Percentiles rank a stretch among this genome's conserved stretches.
Evolutionary conservation across 2,113 vertebrate species (phyloP).

Genomic region (Promerops cafer): DNA sequence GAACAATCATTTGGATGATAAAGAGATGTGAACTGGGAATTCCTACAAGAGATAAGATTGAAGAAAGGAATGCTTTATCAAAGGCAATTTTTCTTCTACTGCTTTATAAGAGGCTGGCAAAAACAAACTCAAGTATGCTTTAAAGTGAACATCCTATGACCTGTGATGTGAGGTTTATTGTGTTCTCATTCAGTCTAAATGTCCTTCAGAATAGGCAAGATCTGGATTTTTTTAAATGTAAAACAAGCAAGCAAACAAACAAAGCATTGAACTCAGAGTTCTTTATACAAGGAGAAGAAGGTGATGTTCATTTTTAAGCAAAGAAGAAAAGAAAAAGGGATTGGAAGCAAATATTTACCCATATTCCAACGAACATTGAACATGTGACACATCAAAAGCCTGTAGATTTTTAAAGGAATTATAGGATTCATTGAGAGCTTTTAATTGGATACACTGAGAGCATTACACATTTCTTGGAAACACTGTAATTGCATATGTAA

Average conservation of each 20-base stretch:
- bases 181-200: neutral
- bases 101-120: neutral
- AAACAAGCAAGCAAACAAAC: neutral
- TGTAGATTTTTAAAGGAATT: neutral
- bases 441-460: neutral
- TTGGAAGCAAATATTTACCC: neutral
- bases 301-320: neutral
- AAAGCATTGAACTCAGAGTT: neutral
- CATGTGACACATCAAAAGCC: neutral
- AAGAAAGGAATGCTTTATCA: slow-evolving; percentile 10
- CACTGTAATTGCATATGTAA: neutral
- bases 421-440: neutral
- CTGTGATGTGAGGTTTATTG: neutral
- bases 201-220: neutral
- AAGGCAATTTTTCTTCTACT: neutral
- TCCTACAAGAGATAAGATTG: neutral
- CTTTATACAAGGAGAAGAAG: neutral
- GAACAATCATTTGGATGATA: neutral
- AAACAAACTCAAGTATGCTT: neutral
- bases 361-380: neutral
- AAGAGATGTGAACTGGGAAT: neutral
- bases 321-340: neutral
- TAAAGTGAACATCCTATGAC: neutral
- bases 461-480: neutral
- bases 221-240: neutral